Evolutionary conservation across 2,113 vertebrate genomes (phyloP).

Genomic region (Indicator maculatus): DNA sequence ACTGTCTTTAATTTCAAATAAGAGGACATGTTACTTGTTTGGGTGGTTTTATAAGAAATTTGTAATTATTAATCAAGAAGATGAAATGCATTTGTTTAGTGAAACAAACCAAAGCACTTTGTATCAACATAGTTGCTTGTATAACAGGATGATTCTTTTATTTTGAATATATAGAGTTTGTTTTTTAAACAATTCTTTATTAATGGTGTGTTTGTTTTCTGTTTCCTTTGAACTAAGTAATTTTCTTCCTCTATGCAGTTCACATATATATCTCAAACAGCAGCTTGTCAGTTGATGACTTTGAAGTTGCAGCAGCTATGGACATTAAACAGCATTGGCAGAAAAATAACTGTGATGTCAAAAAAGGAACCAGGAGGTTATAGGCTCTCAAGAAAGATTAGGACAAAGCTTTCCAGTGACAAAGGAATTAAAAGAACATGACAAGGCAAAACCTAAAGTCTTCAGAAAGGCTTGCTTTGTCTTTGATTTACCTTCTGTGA

Average conservation of each 20-base stretch:
- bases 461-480: not conserved
- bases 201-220: constrained; percentile 15
- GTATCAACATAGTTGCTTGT: not conserved
- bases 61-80: not conserved
- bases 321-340: constrained; percentile 23
- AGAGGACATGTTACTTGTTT: not conserved
- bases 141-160: constrained; percentile 17
- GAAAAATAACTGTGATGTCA: constrained; percentile 41
- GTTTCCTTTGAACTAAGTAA: constrained; percentile 9
- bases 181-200: not conserved
- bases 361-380: constrained; percentile 17
- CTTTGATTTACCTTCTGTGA: constrained; percentile 32
- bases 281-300: constrained; percentile 17
- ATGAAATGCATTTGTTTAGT: not conserved
- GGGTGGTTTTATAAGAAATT: not conserved
- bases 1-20: not conserved
- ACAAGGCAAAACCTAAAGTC: constrained; percentile 19
- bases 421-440: constrained; percentile 34
- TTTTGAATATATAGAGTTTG: not conserved
- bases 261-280: not conserved
- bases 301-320: constrained; percentile 1
- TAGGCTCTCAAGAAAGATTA: constrained; percentile 19
- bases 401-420: not conserved
- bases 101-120: constrained; percentile 14
- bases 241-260: not conserved